These are phyloP conservation scores for Atractosteus spatula DNA, from an alignment of 2,113 vertebrate species.

Conservation along the genomic window DNA sequence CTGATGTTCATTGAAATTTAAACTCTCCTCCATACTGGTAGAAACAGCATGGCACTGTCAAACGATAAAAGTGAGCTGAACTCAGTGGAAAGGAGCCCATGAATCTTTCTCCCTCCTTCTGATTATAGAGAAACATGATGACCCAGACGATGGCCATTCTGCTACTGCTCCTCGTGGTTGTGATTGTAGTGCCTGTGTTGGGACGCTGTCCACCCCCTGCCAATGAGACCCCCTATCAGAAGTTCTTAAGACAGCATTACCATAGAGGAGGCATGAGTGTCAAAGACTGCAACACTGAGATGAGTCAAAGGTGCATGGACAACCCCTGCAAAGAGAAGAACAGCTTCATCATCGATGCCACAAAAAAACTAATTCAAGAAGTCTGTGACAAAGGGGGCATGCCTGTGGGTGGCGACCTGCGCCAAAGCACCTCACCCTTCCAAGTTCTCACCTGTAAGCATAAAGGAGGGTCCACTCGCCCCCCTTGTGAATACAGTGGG, in stretches of 20 bases:
- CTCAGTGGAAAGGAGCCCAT: background rate
- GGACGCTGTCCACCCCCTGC: too few relatives aligned
- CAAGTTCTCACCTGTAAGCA: too few relatives aligned
- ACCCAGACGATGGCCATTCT: background rate
- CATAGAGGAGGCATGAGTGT: background rate
- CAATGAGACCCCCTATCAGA: background rate
- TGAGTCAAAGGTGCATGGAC: background rate
- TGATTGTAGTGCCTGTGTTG: background rate
- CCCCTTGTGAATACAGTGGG: too few relatives aligned
- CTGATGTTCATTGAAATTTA: too few relatives aligned
- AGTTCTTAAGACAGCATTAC: conserved; percentile 4
- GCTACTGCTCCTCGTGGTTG: background rate
- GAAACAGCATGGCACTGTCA: too few relatives aligned
- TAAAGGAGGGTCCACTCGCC: too few relatives aligned
- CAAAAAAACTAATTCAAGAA: background rate
- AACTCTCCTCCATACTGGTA: too few relatives aligned
- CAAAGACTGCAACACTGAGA: background rate
- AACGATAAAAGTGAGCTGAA: too few relatives aligned
- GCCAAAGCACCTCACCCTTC: too few relatives aligned
- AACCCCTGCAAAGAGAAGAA: background rate
- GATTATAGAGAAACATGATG: background rate
- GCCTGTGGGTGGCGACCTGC: background rate
- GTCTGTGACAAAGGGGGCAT: background rate
- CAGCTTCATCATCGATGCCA: background rate
- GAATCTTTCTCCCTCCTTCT: background rate